Evolutionary conservation across 2,113 vertebrate species (phyloP).

Genomic region (Probosciger aterrimus): DNA sequence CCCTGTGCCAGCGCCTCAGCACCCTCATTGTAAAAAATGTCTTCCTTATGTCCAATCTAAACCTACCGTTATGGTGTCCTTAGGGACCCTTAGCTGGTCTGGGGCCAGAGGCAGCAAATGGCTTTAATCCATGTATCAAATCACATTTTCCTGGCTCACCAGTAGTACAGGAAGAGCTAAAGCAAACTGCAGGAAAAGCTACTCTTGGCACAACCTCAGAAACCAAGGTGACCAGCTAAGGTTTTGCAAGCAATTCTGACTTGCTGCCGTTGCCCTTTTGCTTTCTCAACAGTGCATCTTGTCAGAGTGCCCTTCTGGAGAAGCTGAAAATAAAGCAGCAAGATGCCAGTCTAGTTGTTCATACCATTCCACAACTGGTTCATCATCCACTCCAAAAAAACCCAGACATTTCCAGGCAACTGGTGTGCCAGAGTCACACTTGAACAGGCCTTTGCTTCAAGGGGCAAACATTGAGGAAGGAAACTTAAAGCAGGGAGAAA

Average conservation of each 20-base stretch:
- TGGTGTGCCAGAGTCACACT: background rate
- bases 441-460: background rate
- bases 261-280: background rate
- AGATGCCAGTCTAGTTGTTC: background rate
- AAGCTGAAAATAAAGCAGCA: background rate
- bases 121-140: background rate
- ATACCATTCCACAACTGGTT: background rate
- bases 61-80: background rate
- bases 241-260: background rate
- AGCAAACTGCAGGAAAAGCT: background rate
- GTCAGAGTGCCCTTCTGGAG: background rate
- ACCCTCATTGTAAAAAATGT: background rate
- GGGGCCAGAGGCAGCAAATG: background rate
- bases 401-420: background rate
- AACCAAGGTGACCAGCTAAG: background rate
- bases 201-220: background rate
- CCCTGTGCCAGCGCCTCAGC: background rate
- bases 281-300: background rate
- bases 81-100: background rate
- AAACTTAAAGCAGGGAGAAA: background rate
- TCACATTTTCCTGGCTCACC: background rate
- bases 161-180: background rate
- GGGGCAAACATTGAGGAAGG: background rate
- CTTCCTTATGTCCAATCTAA: background rate
- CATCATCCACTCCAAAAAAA: background rate